Evolutionary conservation across 2,888 invertebrate genomes (phyloP).

Genomic region (Chelonus formosanus): DNA sequence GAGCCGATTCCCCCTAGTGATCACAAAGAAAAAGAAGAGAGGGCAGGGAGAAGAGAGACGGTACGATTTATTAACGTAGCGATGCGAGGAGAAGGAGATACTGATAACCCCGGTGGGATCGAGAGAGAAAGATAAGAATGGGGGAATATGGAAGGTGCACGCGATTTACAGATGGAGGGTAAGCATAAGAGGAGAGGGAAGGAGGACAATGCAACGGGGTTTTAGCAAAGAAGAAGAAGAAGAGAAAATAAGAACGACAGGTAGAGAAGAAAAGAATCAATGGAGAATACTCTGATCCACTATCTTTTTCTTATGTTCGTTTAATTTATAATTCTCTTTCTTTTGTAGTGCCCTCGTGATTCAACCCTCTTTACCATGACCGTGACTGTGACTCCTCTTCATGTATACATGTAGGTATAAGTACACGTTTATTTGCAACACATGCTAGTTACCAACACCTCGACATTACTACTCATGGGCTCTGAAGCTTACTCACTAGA

Average conservation of each 20-base stretch:
- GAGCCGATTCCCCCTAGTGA: slow-evolving; percentile 21
- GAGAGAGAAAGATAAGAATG: slow-evolving; percentile 26
- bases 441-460: too few relatives aligned
- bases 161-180: slow-evolving; percentile 22
- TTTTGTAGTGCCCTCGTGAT: slow-evolving; percentile 40
- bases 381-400: slow-evolving; percentile 49
- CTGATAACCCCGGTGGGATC: slow-evolving; percentile 25
- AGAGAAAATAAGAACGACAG: slow-evolving; percentile 13
- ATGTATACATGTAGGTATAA: too few relatives aligned
- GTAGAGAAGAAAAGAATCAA: slow-evolving; percentile 17
- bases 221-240: slow-evolving; percentile 24
- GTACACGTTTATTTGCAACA: too few relatives aligned
- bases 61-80: slow-evolving; percentile 32
- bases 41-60: slow-evolving; percentile 24
- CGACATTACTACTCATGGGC: too few relatives aligned
- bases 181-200: slow-evolving; percentile 8
- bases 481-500: slow-evolving; percentile 11
- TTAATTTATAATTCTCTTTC: slow-evolving; percentile 26
- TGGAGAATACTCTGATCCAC: slow-evolving; percentile 16
- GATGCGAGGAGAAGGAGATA: slow-evolving; percentile 24
- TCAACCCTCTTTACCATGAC: slow-evolving; percentile 58
- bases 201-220: slow-evolving; percentile 24
- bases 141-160: slow-evolving; percentile 28
- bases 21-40: slow-evolving; percentile 2
- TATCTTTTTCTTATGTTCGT: slow-evolving; percentile 18